Evolutionary conservation across 2,888 invertebrate genomes (phyloP), one percentile per base, ranked within the genome.

Genomic region (Opisthograptis luteolata): DNA sequence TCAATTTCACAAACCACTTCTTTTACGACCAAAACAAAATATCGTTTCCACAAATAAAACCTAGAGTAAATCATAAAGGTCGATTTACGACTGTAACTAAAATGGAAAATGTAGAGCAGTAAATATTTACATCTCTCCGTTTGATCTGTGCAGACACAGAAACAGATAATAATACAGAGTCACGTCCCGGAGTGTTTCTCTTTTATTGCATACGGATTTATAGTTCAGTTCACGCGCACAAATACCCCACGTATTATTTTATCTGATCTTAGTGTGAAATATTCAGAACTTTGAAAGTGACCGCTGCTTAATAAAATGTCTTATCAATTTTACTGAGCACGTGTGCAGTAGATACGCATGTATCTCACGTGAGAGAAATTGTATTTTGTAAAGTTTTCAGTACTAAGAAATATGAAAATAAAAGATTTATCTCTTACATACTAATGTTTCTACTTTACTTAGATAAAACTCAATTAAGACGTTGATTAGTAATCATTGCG

Each of bases 131-230:
- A 77, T 76, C 64, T 62, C 60, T 64, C 63, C 62, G 70, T 70
- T 62, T 24, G 62, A 66, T 68, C 62, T 66, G 64, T 64, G 63
- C 49, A 77, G 78, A 42, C 25, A n/a, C 12, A 42, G 25, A 19
- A 12, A 12, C 17, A 27, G 0, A 27, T n/a, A 9, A 12, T 13
- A 37, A 40, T 22, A 15, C 28, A 19, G 15, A 51, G 44, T 40
- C 66, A 46, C 46, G 52, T 52, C 20, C 46, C 17, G 4, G 40
- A 68, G 64, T 69, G 69, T 76, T 70, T 63, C 61, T 65, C 55
- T 81, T 86, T 87, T 84, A 86, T 82, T 79, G 74, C 72, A 65
- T 68, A 74, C 68, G 66, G 74, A 81, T 85, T 85, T 84, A 86
- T 75, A 78, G 68, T 70, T 70, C 72, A 75, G 73, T 78, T 76